Base-by-base conservation (phyloP, 2,888 invertebrate genomes). In the Spatulosminthurus flaviceps region DNA sequence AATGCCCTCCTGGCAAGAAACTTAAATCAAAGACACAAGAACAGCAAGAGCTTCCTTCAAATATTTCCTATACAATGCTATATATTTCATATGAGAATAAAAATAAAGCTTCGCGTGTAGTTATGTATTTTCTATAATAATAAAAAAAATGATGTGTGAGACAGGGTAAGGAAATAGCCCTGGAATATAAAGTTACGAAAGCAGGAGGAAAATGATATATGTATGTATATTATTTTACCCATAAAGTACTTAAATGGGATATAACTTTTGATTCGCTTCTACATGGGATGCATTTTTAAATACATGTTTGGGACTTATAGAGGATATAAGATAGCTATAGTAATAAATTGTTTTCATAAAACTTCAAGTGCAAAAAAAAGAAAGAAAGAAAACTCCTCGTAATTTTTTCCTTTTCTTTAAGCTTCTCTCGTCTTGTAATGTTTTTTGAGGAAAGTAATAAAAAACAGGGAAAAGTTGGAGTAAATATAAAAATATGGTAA, bases 401-500 rank as follows among this genome's bases (percentile, higher is more conserved):
- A 16, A 22, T 28, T 21, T 19, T 28, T 51, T 51, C 19, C n/a
- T 51, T 51, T 51, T 5, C 5, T 11, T 11, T 51, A 51, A 51
- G 4, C 9, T n/a, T n/a, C 51, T 51, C 9, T 2, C 16, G 51
- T 19, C 5, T 2, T 19, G 19, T 5, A 19, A 19, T 5, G n/a
- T n/a, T n/a, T n/a, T n/a, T n/a, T n/a, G 19, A 51, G 51, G 28
- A 21, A 34, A 66, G 67, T 77, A 41, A 26, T 69, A 51, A 77
- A 69, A 69, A 66, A 1, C 69, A 51, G 70, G 43, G 43, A 77
- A n/a, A 69, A 21, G 42, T 41, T 41, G 22, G 29, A 67, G 42
- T 51, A 77, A 77, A 77, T 69, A 77, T 69, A 51, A 77, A 71
- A 69, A 77, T 77, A 67, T 70, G 77, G 67, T 69, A 69, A 69